Percentiles rank a stretch among this genome's conserved stretches.
phyloP scores from a whole-genome alignment of 2,113 vertebrate genomes.

The Saguinus imperator region DNA sequence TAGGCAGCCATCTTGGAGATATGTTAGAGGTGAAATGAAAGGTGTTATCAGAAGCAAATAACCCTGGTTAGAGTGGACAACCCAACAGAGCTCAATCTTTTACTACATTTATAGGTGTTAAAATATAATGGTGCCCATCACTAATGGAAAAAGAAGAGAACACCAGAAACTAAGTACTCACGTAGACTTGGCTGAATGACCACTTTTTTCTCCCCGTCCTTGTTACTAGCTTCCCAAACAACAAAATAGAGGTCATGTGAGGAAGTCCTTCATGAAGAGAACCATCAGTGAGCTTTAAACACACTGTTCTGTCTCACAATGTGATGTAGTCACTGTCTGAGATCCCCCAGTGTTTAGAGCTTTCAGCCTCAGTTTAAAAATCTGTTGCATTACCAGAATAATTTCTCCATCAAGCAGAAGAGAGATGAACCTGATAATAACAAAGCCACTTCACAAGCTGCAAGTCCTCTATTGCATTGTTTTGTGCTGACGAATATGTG shows the following conservation, averaged over 20 bases:
- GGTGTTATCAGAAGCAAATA: not conserved
- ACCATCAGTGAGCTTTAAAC: not conserved
- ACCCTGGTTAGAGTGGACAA: not conserved
- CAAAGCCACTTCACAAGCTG: not conserved
- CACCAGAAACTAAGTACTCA: not conserved
- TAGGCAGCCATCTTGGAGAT: not conserved
- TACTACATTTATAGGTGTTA: not conserved
- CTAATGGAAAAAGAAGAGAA: not conserved
- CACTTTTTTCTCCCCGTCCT: no score
- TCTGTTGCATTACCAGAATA: not conserved
- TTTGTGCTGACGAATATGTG: not conserved
- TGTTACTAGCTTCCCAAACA: not conserved
- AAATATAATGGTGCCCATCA: not conserved
- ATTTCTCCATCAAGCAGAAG: conserved; percentile 15
- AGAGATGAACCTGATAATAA: not conserved
- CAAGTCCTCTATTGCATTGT: not conserved
- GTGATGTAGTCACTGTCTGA: accelerated
- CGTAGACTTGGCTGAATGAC: not conserved
- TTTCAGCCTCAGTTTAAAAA: conserved; percentile 3
- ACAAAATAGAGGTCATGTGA: not conserved
- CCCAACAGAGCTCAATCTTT: not conserved
- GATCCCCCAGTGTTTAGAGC: not conserved
- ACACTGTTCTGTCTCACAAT: not conserved
- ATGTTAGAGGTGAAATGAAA: not conserved
- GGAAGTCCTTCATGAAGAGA: not conserved